Evolutionary conservation across 30 jellyfish, hydroid and myxozoan genomes (phyloP).

Genomic region (Catostylus mosaicus): DNA sequence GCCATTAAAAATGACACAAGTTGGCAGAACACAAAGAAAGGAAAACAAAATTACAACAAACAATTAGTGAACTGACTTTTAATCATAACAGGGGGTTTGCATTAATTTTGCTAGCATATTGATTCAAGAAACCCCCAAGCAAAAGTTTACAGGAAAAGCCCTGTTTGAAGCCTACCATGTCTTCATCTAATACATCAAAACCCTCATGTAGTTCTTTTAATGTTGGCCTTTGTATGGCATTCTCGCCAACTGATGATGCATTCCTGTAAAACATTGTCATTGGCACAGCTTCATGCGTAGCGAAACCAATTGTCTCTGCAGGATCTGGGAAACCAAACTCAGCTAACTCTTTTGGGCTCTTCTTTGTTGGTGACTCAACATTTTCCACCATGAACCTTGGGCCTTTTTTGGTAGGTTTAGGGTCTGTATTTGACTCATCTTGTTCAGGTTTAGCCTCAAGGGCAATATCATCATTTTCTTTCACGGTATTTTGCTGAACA

Average conservation of each 20-base stretch:
- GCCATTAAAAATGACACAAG: too few species aligned
- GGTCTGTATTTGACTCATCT: not conserved
- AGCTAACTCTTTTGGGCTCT: conserved; percentile 8
- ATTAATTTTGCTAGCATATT: too few species aligned
- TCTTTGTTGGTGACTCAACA: conserved; percentile 65
- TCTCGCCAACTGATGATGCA: conserved; percentile 66
- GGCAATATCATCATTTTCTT: not conserved
- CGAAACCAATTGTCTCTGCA: conserved; percentile 71
- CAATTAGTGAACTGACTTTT: too few species aligned
- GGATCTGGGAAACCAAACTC: conserved; percentile 57
- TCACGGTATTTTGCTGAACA: not conserved
- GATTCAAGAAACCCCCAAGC: too few species aligned
- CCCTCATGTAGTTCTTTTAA: conserved; percentile 83
- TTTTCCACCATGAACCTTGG: conserved; percentile 79
- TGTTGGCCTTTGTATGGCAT: conserved; percentile 87
- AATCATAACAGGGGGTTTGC: too few species aligned
- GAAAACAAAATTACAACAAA: too few species aligned
- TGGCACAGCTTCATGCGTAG: conserved; percentile 96
- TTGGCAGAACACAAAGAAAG: too few species aligned
- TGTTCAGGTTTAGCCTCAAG: not conserved
- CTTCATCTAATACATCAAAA: conserved; percentile 72
- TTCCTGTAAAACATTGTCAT: conserved; percentile 86
- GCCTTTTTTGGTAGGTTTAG: conserved; percentile 16
- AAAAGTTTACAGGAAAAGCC: too few species aligned
- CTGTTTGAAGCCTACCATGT: conserved; percentile 46